Percentiles rank a stretch among this genome's conserved stretches.
These are phyloP conservation scores for Otolemur crassicaudatus DNA, from an alignment of 2,797 vertebrate genomes.

Conservation along the genomic window DNA sequence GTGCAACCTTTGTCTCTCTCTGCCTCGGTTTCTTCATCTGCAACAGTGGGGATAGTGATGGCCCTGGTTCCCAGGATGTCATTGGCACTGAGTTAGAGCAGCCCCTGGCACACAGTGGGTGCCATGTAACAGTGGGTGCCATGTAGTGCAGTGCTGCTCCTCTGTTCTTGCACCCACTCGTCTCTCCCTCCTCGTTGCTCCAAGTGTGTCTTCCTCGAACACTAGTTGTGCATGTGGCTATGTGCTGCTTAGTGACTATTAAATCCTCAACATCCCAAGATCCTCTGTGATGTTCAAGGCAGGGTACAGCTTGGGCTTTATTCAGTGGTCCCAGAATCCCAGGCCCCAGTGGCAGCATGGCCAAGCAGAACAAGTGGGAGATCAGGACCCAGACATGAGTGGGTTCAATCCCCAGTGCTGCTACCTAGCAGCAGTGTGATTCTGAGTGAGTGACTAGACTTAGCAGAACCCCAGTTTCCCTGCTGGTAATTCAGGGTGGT, in stretches of 20 bases:
- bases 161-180: neutral
- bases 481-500: neutral
- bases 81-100: neutral
- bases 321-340: neutral
- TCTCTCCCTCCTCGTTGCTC: accelerated
- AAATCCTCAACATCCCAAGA: accelerated
- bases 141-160: accelerated
- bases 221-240: accelerated
- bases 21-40: neutral
- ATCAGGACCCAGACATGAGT: neutral
- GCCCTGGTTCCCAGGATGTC: neutral
- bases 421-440: neutral
- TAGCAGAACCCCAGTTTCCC: no score
- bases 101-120: neutral
- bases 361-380: neutral
- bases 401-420: neutral
- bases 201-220: accelerated
- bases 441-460: neutral
- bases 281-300: neutral
- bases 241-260: accelerated
- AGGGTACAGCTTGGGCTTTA: neutral
- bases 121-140: neutral
- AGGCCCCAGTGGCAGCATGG: neutral
- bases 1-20: neutral
- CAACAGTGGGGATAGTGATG: accelerated